Percentiles rank a stretch among this genome's conserved stretches.
Evolutionary conservation across 2,888 invertebrate species (phyloP).

Genomic region (Drosophila pseudotakahashii): DNA sequence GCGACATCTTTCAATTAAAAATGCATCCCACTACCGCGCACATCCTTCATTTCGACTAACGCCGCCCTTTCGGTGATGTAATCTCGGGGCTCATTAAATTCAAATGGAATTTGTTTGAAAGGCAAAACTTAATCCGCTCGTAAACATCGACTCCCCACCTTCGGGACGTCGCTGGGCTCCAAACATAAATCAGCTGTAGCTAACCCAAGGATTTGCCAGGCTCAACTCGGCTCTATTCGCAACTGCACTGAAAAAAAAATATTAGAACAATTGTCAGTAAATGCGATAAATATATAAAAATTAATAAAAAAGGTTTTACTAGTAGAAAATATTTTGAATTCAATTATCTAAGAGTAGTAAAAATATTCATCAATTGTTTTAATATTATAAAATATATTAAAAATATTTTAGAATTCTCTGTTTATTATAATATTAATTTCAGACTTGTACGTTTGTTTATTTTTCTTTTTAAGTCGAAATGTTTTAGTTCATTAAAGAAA

Average conservation of each 20-base stretch:
- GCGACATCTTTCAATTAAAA: slow-evolving; percentile 74
- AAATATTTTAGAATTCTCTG: too few relatives aligned
- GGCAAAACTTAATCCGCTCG: slow-evolving; percentile 77
- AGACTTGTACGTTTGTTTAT: too few relatives aligned
- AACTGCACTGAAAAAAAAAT: neutral
- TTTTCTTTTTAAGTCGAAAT: too few relatives aligned
- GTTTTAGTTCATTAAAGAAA: too few relatives aligned
- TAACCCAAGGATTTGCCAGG: slow-evolving; percentile 43
- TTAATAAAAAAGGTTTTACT: too few relatives aligned
- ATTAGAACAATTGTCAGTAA: neutral
- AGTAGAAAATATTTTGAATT: too few relatives aligned
- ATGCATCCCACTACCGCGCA: slow-evolving; percentile 26
- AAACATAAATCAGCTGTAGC: slow-evolving; percentile 50
- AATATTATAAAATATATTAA: too few relatives aligned
- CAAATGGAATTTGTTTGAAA: slow-evolving; percentile 69
- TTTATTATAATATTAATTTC: too few relatives aligned
- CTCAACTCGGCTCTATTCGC: slow-evolving; percentile 7
- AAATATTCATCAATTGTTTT: too few relatives aligned
- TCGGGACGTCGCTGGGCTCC: slow-evolving; percentile 12
- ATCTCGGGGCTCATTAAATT: slow-evolving; percentile 77
- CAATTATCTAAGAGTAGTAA: too few relatives aligned
- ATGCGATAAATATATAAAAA: too few relatives aligned
- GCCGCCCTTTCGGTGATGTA: slow-evolving; percentile 42
- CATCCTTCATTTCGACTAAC: slow-evolving; percentile 13
- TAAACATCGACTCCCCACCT: slow-evolving; percentile 71